Percentiles rank a stretch among this genome's conserved stretches.
These are phyloP conservation scores for Diplodus puntazzo DNA, from an alignment of 2,797 vertebrate genomes.

Conservation along the genomic window DNA sequence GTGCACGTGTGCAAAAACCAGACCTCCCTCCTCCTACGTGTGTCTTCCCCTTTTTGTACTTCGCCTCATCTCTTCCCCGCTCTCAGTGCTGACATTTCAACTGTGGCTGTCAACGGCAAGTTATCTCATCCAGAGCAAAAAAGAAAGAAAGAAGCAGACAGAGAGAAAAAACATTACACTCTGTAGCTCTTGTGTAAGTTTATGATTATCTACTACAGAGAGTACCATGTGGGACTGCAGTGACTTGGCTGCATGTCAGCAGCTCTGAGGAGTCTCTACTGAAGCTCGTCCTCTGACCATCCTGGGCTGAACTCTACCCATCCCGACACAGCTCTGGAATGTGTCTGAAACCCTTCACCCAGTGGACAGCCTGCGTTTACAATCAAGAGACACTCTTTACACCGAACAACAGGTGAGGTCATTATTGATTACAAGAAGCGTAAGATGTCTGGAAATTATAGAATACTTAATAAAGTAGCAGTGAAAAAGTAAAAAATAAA, in stretches of 20 bases:
- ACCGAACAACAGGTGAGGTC: slow-evolving; percentile 67
- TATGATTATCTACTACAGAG: neutral
- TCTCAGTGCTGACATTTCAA: slow-evolving; percentile 45
- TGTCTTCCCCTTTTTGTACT: slow-evolving; percentile 52
- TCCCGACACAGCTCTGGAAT: slow-evolving; percentile 58
- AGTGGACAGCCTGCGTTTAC: slow-evolving; percentile 33
- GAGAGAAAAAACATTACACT: neutral
- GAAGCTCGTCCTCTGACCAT: slow-evolving; percentile 32
- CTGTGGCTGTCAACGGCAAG: slow-evolving; percentile 25
- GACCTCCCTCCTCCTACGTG: slow-evolving; percentile 51
- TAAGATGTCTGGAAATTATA: neutral
- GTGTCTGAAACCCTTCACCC: slow-evolving; percentile 34
- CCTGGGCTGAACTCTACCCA: slow-evolving; percentile 25
- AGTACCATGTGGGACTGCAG: slow-evolving; percentile 27
- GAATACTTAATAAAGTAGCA: neutral
- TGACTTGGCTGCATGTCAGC: slow-evolving; percentile 27
- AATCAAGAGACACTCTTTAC: slow-evolving; percentile 4
- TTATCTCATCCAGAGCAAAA: slow-evolving; percentile 12
- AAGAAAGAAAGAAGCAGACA: neutral
- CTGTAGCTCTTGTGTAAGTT: neutral
- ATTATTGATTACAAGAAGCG: neutral
- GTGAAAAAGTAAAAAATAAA: neutral
- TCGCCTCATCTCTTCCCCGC: slow-evolving; percentile 24
- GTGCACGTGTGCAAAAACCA: slow-evolving; percentile 27
- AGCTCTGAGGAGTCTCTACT: slow-evolving; percentile 44